These are phyloP conservation scores for Brevimyrus niger DNA, from an alignment of 2,113 vertebrate species.

Conservation along the genomic window DNA sequence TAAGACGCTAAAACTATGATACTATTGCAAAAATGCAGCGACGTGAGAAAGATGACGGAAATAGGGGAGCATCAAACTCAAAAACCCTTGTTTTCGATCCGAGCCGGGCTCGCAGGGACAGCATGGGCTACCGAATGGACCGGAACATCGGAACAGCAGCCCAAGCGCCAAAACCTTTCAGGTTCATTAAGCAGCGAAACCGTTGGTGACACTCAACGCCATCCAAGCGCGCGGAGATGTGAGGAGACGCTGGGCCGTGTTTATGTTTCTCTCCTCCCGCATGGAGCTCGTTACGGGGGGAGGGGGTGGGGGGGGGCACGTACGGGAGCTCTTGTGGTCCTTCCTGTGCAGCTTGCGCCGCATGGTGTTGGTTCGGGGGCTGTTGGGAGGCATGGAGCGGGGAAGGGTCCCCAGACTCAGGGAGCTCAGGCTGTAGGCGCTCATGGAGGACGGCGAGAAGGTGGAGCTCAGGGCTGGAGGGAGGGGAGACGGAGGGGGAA, in stretches of 20 bases:
- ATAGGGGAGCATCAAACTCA: not conserved
- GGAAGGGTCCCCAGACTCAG: conserved; percentile 93
- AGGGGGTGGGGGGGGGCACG: conserved; percentile 40
- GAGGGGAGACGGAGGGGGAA: conserved; percentile 1
- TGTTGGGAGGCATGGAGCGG: conserved; percentile 91
- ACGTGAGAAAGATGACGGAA: not conserved
- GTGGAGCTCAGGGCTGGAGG: conserved; percentile 83
- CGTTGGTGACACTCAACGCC: not conserved
- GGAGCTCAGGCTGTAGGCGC: conserved; percentile 95
- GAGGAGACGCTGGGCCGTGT: not conserved
- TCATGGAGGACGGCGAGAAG: conserved; percentile 96
- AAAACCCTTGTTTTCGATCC: not conserved
- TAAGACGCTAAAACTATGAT: not conserved
- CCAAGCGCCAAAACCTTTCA: not conserved
- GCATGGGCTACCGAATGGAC: not conserved
- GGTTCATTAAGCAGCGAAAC: not conserved
- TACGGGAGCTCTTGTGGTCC: conserved; percentile 97
- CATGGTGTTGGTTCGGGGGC: conserved; percentile 90
- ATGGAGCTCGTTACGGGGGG: not conserved
- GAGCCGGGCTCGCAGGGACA: not conserved
- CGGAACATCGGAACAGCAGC: not conserved
- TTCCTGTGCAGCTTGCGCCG: conserved; percentile 94
- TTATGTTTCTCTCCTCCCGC: not conserved
- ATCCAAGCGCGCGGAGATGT: not conserved
- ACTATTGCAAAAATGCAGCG: not conserved